phyloP scores from a whole-genome alignment of 2,113 vertebrate species.

The Psittacula cyanocephala region DNA sequence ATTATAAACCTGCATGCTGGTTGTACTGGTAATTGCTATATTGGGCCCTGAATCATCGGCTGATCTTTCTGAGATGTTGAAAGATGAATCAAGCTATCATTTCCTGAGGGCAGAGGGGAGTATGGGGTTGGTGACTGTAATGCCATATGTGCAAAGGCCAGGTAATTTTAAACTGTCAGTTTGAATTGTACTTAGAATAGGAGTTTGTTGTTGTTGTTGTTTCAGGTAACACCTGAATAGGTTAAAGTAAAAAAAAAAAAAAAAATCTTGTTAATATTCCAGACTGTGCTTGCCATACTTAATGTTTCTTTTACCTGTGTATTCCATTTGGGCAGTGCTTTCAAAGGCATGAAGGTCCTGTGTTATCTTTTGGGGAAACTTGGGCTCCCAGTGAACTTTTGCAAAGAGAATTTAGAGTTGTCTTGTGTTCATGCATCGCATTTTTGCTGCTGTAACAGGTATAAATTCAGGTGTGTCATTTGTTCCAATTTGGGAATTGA shows the following conservation, averaged over 20 bases:
- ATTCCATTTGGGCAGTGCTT: not conserved
- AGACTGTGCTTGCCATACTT: not conserved
- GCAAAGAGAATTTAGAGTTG: not conserved
- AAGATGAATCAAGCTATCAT: not conserved
- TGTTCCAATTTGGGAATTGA: not conserved
- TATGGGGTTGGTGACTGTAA: not conserved
- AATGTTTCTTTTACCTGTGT: not conserved
- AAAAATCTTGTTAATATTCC: not conserved
- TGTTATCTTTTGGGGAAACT: not conserved
- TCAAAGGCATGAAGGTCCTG: not conserved
- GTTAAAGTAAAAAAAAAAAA: not conserved
- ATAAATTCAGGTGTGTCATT: not conserved
- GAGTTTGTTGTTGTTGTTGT: not conserved
- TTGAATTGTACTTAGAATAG: not conserved
- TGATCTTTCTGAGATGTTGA: not conserved
- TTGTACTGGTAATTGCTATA: not conserved
- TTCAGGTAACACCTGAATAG: not conserved
- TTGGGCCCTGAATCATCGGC: not conserved
- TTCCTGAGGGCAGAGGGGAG: not conserved
- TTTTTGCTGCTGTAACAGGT: not conserved
- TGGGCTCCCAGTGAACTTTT: not conserved
- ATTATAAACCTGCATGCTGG: not conserved
- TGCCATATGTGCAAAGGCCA: not conserved
- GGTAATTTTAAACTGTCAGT: not conserved
- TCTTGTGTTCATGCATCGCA: not conserved